Percentiles rank a stretch among this genome's conserved stretches.
These are phyloP conservation scores for Notoglanidium macrostoma DNA, from an alignment of 2,797 vertebrate genomes.

Conservation along the genomic window DNA sequence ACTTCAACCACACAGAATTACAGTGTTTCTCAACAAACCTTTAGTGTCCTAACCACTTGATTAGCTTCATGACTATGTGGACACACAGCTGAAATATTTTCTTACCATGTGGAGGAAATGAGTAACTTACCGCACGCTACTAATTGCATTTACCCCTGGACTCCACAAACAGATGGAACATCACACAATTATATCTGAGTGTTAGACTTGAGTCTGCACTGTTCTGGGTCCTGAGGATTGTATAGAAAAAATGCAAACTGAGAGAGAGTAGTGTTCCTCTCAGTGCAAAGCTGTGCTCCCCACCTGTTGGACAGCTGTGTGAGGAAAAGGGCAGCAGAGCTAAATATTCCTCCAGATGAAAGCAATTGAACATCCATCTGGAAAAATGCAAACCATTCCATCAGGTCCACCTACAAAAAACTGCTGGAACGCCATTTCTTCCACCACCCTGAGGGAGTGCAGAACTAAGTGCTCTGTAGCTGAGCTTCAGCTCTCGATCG, in stretches of 20 bases:
- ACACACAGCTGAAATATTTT: not conserved
- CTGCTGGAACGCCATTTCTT: conserved; percentile 26
- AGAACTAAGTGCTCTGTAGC: conserved; percentile 26
- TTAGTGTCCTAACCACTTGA: conserved; percentile 1
- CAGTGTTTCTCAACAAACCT: not conserved
- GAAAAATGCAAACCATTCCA: conserved; percentile 43
- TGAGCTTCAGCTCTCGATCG: not conserved
- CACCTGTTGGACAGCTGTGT: conserved; percentile 52
- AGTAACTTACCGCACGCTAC: not conserved
- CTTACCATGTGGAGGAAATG: not conserved
- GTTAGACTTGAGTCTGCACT: not conserved
- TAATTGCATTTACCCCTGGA: not conserved
- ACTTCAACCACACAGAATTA: not conserved
- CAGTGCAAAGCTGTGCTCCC: conserved; percentile 6
- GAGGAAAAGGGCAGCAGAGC: conserved; percentile 27
- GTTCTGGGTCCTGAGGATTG: not conserved
- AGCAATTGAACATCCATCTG: conserved; percentile 45
- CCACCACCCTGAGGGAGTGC: conserved; percentile 10
- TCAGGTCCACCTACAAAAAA: conserved; percentile 49
- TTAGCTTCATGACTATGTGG: not conserved
- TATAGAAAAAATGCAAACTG: conserved; percentile 8
- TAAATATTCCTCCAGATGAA: conserved; percentile 53
- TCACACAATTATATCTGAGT: not conserved
- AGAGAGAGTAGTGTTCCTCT: conserved; percentile 18
- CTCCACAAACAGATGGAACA: not conserved